Evolutionary conservation across 2,888 invertebrate genomes (phyloP), one percentile per base, ranked within the genome.

Genomic region (Andrena hattorfiana): DNA sequence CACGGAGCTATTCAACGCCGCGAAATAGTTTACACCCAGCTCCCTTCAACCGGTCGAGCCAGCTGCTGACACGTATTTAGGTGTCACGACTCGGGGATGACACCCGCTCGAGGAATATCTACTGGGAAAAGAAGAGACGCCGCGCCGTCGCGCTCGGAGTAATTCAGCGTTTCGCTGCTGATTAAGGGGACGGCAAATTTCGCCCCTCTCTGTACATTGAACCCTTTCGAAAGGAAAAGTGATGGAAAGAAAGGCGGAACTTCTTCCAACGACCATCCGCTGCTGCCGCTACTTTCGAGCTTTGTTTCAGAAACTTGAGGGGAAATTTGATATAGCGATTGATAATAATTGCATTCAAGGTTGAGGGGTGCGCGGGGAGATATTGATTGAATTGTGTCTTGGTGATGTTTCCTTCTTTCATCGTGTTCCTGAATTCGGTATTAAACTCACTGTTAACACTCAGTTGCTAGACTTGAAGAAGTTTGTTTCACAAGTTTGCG

Each of bases 11-110:
- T 90, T 90, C 90, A 89, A 73, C 77, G 79, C 83, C 84, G 85
- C 81, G 89, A 89, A 90, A 89, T 90, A 89, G 90, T 89, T 90
- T 89, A 89, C 84, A 77, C 85, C 74, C 82, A 85, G 79, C 82
- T 84, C 77, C 77, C 77, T 28, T 56, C 76, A 73, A 81, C 75
- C 72, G 71, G 84, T 84, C 71, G 69, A 69, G 84, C 70, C 59
- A 70, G 59, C 56, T 63, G 70, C 75, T 77, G 87, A 82, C 85
- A 88, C 86, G 86, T 87, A 89, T 88, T 88, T 90, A 90, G 88
- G 83, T 85, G 83, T 74, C 79, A 69, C 77, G 54, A 56, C 56
- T 79, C 70, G 76, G 32, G 49, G 75, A 51, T 85, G 63, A 64
- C 69, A 32, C 32, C 26, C 8, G 23, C 35, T 48, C 20, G 48